These are phyloP conservation scores for Cydia strobilella DNA, from an alignment of 1,140 invertebrate genomes.

Conservation along the genomic window DNA sequence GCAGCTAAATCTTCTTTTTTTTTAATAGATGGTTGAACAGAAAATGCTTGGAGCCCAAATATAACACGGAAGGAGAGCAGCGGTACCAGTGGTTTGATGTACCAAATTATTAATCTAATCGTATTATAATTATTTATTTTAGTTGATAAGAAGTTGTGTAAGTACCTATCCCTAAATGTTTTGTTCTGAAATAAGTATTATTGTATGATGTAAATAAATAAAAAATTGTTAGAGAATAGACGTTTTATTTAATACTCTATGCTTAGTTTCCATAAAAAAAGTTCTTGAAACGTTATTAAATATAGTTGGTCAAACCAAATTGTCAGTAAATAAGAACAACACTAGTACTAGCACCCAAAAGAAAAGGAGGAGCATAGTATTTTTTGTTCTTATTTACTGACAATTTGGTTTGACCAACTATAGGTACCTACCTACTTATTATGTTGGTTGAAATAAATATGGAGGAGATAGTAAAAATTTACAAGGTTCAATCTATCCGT, in stretches of 20 bases:
- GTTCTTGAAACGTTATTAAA: no score
- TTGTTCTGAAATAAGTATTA: background rate
- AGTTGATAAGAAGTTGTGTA: background rate
- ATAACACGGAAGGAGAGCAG: slow-evolving; percentile 51
- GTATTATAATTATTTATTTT: slow-evolving; percentile 1
- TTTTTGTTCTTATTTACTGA: no score
- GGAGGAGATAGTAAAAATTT: no score
- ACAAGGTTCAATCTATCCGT: no score
- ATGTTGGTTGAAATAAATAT: no score
- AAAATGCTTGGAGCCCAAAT: slow-evolving; percentile 75
- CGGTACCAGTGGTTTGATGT: slow-evolving; percentile 80
- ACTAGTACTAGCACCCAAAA: no score
- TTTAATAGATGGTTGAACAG: slow-evolving; percentile 61
- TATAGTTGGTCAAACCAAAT: no score
- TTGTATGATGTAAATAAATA: background rate
- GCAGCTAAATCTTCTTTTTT: slow-evolving; percentile 34
- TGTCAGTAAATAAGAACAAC: no score
- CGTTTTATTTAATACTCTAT: background rate
- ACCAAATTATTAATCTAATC: slow-evolving; percentile 55
- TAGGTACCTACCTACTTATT: no score
- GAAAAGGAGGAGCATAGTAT: no score
- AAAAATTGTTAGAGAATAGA: background rate
- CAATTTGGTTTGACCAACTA: no score
- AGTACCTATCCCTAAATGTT: background rate
- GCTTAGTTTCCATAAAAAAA: no score